A percentile compares a stretch with the other conserved stretches of the same genome.
phyloP scores from a whole-genome alignment of 2,797 vertebrate species.

The Poecilia picta region DNA sequence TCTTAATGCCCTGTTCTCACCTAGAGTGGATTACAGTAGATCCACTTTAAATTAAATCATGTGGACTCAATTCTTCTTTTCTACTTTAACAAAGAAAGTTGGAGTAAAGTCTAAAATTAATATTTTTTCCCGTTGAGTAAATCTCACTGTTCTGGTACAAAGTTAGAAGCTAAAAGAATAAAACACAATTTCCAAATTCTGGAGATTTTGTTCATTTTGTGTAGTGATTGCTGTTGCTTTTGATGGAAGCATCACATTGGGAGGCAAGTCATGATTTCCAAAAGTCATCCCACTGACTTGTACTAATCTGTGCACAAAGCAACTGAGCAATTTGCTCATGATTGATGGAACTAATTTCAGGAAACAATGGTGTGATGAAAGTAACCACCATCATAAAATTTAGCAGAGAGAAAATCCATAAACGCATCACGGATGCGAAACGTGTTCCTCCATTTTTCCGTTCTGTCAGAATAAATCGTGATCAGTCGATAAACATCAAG shows the following conservation, averaged over 20 bases:
- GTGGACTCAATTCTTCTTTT: background rate
- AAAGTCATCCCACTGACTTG: slow-evolving; percentile 29
- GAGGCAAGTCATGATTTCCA: slow-evolving; percentile 32
- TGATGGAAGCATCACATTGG: slow-evolving; percentile 32
- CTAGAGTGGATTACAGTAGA: background rate
- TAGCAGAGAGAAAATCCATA: slow-evolving; percentile 26
- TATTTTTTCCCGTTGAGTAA: too few species aligned
- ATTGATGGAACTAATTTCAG: slow-evolving; percentile 59
- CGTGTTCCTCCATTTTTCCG: slow-evolving; percentile 42
- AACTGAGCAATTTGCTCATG: slow-evolving; percentile 33
- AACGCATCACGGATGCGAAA: slow-evolving; percentile 54
- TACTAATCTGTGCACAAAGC: slow-evolving; percentile 48
- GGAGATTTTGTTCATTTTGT: background rate
- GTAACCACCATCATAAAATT: slow-evolving; percentile 34
- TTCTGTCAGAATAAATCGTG: slow-evolving; percentile 69
- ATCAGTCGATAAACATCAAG: slow-evolving; percentile 47
- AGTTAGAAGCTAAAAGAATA: slow-evolving; percentile 4
- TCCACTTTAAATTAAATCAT: background rate
- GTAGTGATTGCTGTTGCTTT: slow-evolving; percentile 30
- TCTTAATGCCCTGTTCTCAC: background rate
- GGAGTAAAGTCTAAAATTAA: background rate
- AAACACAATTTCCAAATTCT: background rate
- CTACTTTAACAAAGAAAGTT: background rate
- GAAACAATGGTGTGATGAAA: slow-evolving; percentile 36
- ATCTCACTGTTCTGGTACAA: too few species aligned